Evolutionary conservation across 2,888 invertebrate species (phyloP), one percentile per base, ranked within the genome.

Genomic region (Macrophya annulata): DNA sequence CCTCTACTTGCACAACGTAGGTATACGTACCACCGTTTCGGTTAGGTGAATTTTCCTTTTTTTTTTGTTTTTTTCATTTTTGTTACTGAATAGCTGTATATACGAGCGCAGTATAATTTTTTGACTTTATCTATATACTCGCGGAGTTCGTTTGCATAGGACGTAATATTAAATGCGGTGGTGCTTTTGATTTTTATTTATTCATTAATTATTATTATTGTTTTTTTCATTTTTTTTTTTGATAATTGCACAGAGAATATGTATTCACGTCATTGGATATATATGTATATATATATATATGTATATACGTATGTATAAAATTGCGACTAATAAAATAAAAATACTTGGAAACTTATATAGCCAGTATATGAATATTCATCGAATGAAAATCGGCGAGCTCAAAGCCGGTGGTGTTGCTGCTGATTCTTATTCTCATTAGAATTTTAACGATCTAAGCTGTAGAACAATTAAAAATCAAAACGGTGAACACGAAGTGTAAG

Each of bases 361-460:
- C 71, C n/a, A 1, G 40, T n/a, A 40, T 40, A 72, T 76, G 76
- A 76, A 76, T 76, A 76, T 76, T 76, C 76, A 76, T 10, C 15
- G n/a, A 1, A 48, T 0, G 48, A 45, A 76, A 76, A 76, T 45
- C 43, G 48, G 4, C 48, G 76, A 76, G 48, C n/a, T 31, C 76
- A 76, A 31, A 17, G n/a, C 48, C 21, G 21, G 65, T 31, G 1
- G 31, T 31, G 1, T 1, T 31, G 31, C 1, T 31, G 31, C 31
- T 31, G 31, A 12, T 25, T 25, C 62, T 62, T 25, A 25, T 62
- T 25, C 62, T 25, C 62, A 25, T 25, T 40, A 4, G 71, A 37
- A n/a, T 71, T 71, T 71, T 40, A 71, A 71, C 71, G 17, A n/a
- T 71, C 37, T 17, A n/a, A 71, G 1, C 2, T 71, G 25, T 4